Evolutionary conservation across 2,888 invertebrate species (phyloP).

Genomic region (Pediacus dermestoides): DNA sequence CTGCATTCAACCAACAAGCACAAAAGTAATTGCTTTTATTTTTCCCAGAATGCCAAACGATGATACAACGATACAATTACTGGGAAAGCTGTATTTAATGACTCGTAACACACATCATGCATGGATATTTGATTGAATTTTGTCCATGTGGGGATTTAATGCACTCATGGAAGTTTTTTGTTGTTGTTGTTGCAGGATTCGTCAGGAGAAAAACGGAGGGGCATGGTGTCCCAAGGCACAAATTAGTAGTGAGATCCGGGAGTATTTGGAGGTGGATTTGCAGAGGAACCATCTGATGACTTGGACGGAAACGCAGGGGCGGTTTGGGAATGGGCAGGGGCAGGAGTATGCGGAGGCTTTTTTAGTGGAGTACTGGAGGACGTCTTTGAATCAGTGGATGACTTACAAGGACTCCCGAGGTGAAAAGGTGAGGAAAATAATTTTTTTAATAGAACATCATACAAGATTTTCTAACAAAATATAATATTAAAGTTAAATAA

Average conservation of each 20-base stretch:
- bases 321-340: constrained; percentile 88
- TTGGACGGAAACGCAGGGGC: constrained; percentile 83
- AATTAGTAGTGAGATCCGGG: constrained; percentile 70
- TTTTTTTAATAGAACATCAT: too few relatives aligned
- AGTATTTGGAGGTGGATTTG: constrained; percentile 80
- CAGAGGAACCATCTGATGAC: constrained; percentile 73
- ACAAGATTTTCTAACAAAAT: too few relatives aligned
- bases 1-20: constrained; percentile 1
- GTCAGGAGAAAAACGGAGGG: constrained; percentile 82
- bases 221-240: constrained; percentile 90
- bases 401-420: constrained; percentile 76
- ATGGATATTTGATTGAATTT: constrained; percentile 37
- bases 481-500: too few relatives aligned
- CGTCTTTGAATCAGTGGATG: constrained; percentile 66
- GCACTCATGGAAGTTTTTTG: constrained; percentile 9
- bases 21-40: constrained; percentile 30
- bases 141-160: constrained; percentile 20
- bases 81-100: constrained; percentile 42
- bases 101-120: constrained; percentile 40
- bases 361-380: constrained; percentile 77
- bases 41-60: constrained; percentile 30
- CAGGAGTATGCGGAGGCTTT: constrained; percentile 85
- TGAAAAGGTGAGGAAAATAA: constrained; percentile 67
- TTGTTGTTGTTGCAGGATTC: constrained; percentile 67
- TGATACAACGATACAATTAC: constrained; percentile 43